Conservation (phyloP, 2,888 invertebrate species). For the Azorinus chamasolen region DNA sequence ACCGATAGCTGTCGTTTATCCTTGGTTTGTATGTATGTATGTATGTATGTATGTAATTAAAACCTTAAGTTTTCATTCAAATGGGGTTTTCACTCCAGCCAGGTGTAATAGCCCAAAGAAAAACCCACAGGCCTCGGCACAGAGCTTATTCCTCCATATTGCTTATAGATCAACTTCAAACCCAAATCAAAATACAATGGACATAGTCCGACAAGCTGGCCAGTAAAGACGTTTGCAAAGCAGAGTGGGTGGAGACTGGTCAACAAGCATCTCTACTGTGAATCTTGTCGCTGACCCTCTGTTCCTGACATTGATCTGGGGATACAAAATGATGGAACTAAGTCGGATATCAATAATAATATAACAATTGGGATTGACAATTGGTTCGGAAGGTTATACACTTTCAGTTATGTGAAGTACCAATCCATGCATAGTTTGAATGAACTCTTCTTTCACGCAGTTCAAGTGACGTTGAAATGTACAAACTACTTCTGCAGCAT, state of each 20-base stretch:
- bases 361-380: constrained; percentile 12
- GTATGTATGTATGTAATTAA: constrained; percentile 49
- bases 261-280: constrained; percentile 9
- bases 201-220: not conserved
- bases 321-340: too few relatives aligned
- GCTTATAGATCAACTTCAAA: not conserved
- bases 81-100: not conserved
- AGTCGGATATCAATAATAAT: too few relatives aligned
- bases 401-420: constrained; percentile 33
- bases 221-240: constrained; percentile 13
- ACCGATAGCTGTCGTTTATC: not conserved
- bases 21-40: constrained; percentile 59
- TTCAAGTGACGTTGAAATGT: too few relatives aligned
- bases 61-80: too few relatives aligned
- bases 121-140: not conserved
- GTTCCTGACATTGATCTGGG: not conserved
- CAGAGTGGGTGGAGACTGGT: constrained; percentile 32
- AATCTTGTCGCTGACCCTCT: not conserved
- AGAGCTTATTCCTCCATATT: not conserved
- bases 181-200: not conserved
- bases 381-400: constrained; percentile 45
- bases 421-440: constrained; percentile 48
- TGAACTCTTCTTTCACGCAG: not conserved
- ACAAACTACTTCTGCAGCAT: constrained; percentile 2
- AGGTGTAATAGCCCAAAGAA: constrained; percentile 6